Conservation (phyloP, 2,888 invertebrate genomes). For the Ditylenchus weischeri region DNA sequence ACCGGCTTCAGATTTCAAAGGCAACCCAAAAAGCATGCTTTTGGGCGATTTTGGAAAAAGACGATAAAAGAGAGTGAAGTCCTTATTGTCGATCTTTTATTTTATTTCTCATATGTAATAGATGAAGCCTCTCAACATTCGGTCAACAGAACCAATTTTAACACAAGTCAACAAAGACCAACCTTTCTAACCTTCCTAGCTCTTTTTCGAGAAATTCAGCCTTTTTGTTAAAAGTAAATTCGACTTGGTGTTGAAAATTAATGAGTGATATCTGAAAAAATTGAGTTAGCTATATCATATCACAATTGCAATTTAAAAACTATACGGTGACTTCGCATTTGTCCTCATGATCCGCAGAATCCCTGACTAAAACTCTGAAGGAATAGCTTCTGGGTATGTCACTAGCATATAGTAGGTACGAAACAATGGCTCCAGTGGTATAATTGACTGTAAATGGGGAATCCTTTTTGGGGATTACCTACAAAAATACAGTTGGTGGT, state of each 20-base stretch:
- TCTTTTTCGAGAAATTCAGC: not conserved
- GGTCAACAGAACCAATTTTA: too few species aligned
- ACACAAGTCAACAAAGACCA: too few species aligned
- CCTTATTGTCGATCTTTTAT: too few species aligned
- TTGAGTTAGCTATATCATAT: not conserved
- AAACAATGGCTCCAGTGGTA: constrained; percentile 13
- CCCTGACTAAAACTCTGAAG: constrained; percentile 6
- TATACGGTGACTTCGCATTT: constrained; percentile 7
- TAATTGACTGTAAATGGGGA: constrained; percentile 13
- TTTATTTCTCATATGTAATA: too few species aligned
- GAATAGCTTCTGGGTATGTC: constrained; percentile 8
- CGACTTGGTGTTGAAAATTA: constrained; percentile 6
- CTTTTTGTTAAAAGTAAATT: constrained; percentile 6
- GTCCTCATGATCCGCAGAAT: constrained; percentile 12
- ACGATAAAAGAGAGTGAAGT: too few species aligned
- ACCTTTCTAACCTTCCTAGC: constrained; percentile 12
- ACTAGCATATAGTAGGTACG: not conserved
- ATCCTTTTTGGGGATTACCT: not conserved
- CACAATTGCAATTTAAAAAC: not conserved
- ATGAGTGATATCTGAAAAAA: constrained; percentile 1
- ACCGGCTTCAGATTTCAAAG: too few species aligned
- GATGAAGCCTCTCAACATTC: too few species aligned
- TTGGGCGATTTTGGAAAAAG: too few species aligned
- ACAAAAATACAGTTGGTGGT: not conserved
- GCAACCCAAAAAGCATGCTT: too few species aligned